phyloP scores from a whole-genome alignment of 2,113 vertebrate species.

The Podarcis cretensis region DNA sequence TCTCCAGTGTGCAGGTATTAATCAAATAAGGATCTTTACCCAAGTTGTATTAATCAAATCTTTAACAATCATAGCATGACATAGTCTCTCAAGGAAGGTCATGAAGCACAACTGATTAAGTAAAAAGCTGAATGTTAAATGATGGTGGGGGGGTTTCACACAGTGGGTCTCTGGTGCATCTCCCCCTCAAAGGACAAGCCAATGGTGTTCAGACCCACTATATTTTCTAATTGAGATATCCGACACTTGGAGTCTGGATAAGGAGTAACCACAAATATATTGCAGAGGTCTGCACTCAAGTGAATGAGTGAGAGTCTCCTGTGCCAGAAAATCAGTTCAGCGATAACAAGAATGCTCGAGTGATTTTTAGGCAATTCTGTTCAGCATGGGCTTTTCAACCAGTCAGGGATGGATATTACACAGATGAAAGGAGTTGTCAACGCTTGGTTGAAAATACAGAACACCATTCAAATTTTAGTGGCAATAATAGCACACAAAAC shows the following conservation, averaged over 20 bases:
- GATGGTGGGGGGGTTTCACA: background rate
- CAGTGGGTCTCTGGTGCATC: background rate
- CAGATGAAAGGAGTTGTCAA: background rate
- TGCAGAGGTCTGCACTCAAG: background rate
- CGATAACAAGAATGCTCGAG: background rate
- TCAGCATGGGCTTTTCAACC: rapidly evolving
- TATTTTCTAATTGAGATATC: conserved; percentile 35
- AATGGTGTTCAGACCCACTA: background rate
- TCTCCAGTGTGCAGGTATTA: conserved; percentile 31
- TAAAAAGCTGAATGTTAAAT: conserved; percentile 3
- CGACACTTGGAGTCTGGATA: conserved; percentile 30
- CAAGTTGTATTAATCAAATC: conserved; percentile 8
- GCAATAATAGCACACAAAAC: background rate
- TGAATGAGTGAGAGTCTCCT: background rate
- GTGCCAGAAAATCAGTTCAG: background rate
- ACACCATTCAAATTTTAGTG: background rate
- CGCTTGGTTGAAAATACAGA: conserved; percentile 1
- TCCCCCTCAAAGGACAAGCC: background rate
- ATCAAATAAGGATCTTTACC: background rate
- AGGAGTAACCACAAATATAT: conserved; percentile 9
- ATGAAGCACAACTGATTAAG: background rate
- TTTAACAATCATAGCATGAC: background rate
- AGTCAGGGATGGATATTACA: background rate
- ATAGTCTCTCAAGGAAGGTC: background rate
- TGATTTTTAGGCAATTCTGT: background rate